Percentiles rank a stretch among this genome's conserved stretches.
phyloP scores from a whole-genome alignment of 1,140 invertebrate species.

The Aphelinus certus region DNA sequence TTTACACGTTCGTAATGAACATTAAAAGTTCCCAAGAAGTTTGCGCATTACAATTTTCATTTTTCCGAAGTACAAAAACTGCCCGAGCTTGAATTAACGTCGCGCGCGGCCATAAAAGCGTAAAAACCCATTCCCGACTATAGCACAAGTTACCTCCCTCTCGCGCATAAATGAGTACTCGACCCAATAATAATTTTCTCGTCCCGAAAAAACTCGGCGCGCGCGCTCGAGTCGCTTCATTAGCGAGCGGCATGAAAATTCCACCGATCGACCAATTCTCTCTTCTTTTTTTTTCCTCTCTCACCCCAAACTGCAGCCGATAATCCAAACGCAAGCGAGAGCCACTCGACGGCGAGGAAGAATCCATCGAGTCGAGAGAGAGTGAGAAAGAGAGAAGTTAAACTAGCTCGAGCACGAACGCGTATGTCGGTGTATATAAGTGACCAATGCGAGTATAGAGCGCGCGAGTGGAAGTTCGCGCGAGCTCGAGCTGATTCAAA shows the following conservation, averaged over 20 bases:
- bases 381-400: no score
- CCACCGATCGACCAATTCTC: no score
- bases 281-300: no score
- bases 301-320: no score
- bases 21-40: slow-evolving; percentile 26
- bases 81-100: not conserved
- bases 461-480: slow-evolving; percentile 5
- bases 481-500: not conserved
- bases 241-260: no score
- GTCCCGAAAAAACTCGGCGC: no score
- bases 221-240: no score
- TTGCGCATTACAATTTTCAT: slow-evolving; percentile 25
- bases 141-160: not conserved
- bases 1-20: slow-evolving; percentile 34
- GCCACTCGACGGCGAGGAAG: no score
- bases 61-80: slow-evolving; percentile 15
- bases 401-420: not conserved
- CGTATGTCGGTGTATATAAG: not conserved
- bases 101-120: no score
- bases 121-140: not conserved
- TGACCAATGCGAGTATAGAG: not conserved
- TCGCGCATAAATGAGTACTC: not conserved
- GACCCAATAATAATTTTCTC: slow-evolving; percentile 10
- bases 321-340: no score
- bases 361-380: no score